Evolutionary conservation across 2,113 vertebrate species (phyloP).

Genomic region (Promerops cafer): DNA sequence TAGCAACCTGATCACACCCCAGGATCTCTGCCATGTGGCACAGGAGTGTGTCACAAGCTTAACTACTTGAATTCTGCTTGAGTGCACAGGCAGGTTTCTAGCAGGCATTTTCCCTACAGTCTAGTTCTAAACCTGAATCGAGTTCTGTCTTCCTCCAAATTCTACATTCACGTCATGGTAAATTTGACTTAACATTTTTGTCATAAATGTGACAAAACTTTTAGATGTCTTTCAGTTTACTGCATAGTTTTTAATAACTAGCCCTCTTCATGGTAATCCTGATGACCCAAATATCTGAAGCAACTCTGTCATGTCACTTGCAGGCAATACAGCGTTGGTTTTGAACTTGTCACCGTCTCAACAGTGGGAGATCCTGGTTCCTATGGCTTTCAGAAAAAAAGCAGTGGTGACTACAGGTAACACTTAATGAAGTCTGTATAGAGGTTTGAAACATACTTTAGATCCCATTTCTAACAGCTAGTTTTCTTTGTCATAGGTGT

Average conservation of each 20-base stretch:
- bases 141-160: neutral
- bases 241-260: neutral
- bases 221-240: neutral
- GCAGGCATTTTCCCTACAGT: neutral
- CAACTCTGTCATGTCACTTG: neutral
- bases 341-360: constrained; percentile 87
- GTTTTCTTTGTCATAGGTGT: constrained; percentile 75
- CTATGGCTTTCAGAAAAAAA: constrained; percentile 81
- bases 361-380: constrained; percentile 79
- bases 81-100: neutral
- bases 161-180: accelerated
- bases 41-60: neutral
- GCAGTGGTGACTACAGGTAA: constrained; percentile 95
- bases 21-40: neutral
- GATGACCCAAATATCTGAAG: neutral
- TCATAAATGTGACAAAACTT: neutral
- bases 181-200: neutral
- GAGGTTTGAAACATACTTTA: neutral
- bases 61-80: neutral
- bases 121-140: neutral
- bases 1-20: neutral
- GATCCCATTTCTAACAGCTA: neutral
- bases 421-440: neutral
- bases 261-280: neutral
- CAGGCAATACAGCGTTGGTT: constrained; percentile 92